Base-by-base conservation (phyloP, 2,888 invertebrate genomes). In the Aspidiotus rigidus region DNA sequence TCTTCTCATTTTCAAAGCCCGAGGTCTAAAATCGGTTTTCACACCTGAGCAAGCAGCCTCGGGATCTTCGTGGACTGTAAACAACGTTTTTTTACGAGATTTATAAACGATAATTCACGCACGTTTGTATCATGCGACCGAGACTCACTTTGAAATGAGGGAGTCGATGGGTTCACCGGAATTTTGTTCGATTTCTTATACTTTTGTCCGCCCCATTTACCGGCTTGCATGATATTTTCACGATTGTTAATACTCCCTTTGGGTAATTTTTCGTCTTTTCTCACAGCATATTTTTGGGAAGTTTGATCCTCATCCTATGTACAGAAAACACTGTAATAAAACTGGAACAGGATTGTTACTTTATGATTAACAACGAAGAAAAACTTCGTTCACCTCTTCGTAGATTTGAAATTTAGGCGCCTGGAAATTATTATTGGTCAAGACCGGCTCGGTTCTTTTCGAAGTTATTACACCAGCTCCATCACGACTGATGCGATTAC, bases 161-260 rank as follows among this genome's bases (percentile, higher is more conserved):
- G 77, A 71, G 77, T 72, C 16, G 77, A 73, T 69, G 77, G 73
- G 64, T 78, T 62, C 55, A 70, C 60, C 28, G 59, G 67, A 41
- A 39, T 60, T 17, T 39, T 49, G 8, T 59, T 53, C 7, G 55
- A 62, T 49, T 71, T 67, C 54, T 64, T 69, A 62, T 73, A 72
- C 64, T 72, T 73, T 11, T 71, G 71, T 13, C 72, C 73, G 44
- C 67, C 84, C 90, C 89, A 90, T 6, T 84, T 83, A 1, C 87
- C 86, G 1, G 89, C 82, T 75, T 86, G 85, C 72, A 85, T 80
- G 2, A 82, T 79, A 77, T 90, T 90, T 77, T 90, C 90, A 76
- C 86, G 84, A 72, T 82, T 81, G 39, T 80, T 75, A 13, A 66
- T 17, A 11, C 57, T 56, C 15, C 56, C 66, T 62, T 60, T 70